Evolutionary conservation across 2,113 vertebrate species (phyloP).

Genomic region (Heptranchias perlo): DNA sequence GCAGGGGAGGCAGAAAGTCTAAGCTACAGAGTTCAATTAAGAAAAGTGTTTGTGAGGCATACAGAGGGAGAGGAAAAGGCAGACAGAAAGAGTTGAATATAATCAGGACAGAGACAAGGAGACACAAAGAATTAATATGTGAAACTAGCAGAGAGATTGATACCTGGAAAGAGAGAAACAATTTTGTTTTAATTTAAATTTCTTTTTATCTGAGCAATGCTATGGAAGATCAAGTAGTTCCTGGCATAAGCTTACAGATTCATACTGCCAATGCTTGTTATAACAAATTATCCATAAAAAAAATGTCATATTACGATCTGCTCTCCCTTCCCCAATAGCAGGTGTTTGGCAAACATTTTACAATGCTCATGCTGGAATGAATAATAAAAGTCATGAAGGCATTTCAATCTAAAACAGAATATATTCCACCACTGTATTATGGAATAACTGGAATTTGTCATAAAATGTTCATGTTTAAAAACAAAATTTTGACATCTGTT

Average conservation of each 20-base stretch:
- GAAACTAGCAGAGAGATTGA: not conserved
- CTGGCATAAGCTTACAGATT: not conserved
- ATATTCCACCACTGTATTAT: not conserved
- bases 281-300: not conserved
- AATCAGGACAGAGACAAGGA: not conserved
- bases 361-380: not conserved
- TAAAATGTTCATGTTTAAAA: not conserved
- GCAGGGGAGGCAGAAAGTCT: not conserved
- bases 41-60: not conserved
- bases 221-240: not conserved
- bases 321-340: not conserved
- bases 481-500: not conserved
- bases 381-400: not conserved
- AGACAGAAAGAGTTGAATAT: not conserved
- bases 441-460: constrained; percentile 7
- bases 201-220: not conserved
- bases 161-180: not conserved
- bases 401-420: not conserved
- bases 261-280: not conserved
- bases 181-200: not conserved
- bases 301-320: not conserved
- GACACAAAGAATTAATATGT: not conserved
- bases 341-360: constrained; percentile 22
- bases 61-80: not conserved
- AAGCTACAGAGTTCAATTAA: not conserved